Evolutionary conservation across 37 sponge, comb jelly and placozoan genomes (phyloP), one percentile per base, ranked within the genome.

Genomic region (Hexactinellida sp.): DNA sequence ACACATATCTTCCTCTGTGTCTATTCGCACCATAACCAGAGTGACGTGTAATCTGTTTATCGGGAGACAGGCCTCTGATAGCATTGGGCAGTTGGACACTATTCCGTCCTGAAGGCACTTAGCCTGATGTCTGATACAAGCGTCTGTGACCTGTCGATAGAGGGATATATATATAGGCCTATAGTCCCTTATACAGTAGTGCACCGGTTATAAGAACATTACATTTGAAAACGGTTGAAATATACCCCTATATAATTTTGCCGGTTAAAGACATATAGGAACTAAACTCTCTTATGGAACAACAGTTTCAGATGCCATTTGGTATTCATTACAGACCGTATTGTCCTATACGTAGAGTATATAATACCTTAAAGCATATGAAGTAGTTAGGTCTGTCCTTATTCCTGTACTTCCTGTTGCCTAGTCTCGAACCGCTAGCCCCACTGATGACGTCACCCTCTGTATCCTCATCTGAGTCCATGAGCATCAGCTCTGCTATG

Each of bases 41-140:
- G 93, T 95, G 30, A 95, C 90, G 47, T 95, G 95, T 10, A 95
- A 88, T 36, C 92, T 90, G n/a, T 84, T 83, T 21, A 83, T 32
- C n/a, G 90, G 85, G 19, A 90, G 84, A 36, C 88, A 85, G 1
- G 90, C 90, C 13, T 93, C 95, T 0, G 36, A 41, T 21, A 95
- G 90, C 0, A 89, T 82, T 9, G 95, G 93, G 37, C 88, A 84
- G 36, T 55, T 39, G 24, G 51, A 54, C 16, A 37, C 36, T 5
- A 95, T 82, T 54, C 88, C 84, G 23, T 54, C 54, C 54, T 90
- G 92, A 23, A 95, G 32, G 36, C 52, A 38, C 54, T 85, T 39
- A 5, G 88, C 93, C 1, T 87, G 84, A 0, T 84, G 36, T 24
- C 37, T 38, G 1, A 95, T 88, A 34, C 90, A 86, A 38, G 55